phyloP scores from a whole-genome alignment of 2,113 vertebrate species.

The Donacobius atricapilla region DNA sequence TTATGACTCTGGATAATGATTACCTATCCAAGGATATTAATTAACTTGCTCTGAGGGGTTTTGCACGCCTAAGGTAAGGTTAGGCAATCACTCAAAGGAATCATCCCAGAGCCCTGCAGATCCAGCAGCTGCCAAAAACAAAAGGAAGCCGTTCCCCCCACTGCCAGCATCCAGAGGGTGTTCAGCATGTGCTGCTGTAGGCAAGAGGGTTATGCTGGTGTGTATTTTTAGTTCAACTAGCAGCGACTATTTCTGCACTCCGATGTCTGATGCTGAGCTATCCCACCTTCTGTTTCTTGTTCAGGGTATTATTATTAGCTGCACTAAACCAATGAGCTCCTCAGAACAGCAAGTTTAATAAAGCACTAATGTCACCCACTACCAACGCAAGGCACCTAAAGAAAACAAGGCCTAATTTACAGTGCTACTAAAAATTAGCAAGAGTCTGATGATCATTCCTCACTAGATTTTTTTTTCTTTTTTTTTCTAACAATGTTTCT shows the following conservation, averaged over 20 bases:
- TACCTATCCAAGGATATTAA: not conserved
- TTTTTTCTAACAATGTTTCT: not conserved
- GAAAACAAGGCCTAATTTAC: conserved; percentile 34
- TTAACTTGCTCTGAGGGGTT: not conserved
- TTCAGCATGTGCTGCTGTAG: conserved; percentile 5
- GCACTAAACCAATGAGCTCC: not conserved
- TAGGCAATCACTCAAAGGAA: rapidly evolving
- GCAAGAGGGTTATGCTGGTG: not conserved
- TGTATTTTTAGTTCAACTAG: conserved; percentile 55
- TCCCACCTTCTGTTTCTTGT: conserved; percentile 51
- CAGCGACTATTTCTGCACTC: conserved; percentile 8
- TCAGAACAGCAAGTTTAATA: not conserved
- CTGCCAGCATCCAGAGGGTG: not conserved
- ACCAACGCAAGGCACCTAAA: not conserved
- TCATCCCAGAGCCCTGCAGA: not conserved
- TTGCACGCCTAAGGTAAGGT: not conserved
- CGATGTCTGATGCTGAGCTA: conserved; percentile 1
- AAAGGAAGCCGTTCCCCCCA: not conserved
- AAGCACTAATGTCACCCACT: conserved; percentile 17
- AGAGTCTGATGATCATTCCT: not conserved
- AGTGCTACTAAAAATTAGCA: not conserved
- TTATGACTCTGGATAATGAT: not conserved
- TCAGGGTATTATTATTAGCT: conserved; percentile 49
- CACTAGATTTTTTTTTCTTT: not conserved
- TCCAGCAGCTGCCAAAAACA: not conserved